Percentiles rank a stretch among this genome's conserved stretches.
Conservation (phyloP, 2,113 vertebrate species). For the Hepsetus odoe region DNA sequence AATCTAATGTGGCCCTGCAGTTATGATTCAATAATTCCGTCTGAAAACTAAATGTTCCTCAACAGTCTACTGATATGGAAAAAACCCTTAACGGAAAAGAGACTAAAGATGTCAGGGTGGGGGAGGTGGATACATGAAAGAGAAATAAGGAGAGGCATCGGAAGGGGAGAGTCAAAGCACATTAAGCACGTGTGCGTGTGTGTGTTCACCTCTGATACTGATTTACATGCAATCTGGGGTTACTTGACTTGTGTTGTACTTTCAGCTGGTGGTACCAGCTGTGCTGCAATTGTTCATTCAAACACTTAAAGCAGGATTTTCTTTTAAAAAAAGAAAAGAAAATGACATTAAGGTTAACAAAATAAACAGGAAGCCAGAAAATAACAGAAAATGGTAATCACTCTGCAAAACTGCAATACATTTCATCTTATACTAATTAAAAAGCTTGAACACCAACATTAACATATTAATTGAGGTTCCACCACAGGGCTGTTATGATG, state of each 20-base stretch:
- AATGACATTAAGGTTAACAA: constrained; percentile 25
- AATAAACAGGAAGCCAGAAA: constrained; percentile 37
- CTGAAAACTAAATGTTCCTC: constrained; percentile 83
- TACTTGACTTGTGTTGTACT: constrained; percentile 37
- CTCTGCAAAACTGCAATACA: constrained; percentile 46
- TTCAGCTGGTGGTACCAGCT: constrained; percentile 33
- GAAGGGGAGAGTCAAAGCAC: background rate
- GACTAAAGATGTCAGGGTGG: background rate
- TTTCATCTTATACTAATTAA: constrained; percentile 64
- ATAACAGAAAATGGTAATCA: constrained; percentile 47
- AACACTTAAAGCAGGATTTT: constrained; percentile 11
- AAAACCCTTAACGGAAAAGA: constrained; percentile 48
- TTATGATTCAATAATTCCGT: constrained; percentile 85
- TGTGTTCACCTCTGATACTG: background rate
- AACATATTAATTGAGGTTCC: constrained; percentile 72
- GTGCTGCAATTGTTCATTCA: constrained; percentile 29
- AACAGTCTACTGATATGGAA: constrained; percentile 61
- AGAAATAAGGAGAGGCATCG: constrained; percentile 9
- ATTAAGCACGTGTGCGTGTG: constrained; percentile 7
- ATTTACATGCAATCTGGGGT: constrained; percentile 40
- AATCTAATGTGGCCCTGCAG: constrained; percentile 84
- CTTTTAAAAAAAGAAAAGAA: background rate
- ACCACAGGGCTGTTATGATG: constrained; percentile 53
- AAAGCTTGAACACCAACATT: constrained; percentile 62
- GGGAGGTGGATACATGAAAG: constrained; percentile 23